Evolutionary conservation across 2,113 vertebrate species (phyloP).

Genomic region (Isichthys henryi): DNA sequence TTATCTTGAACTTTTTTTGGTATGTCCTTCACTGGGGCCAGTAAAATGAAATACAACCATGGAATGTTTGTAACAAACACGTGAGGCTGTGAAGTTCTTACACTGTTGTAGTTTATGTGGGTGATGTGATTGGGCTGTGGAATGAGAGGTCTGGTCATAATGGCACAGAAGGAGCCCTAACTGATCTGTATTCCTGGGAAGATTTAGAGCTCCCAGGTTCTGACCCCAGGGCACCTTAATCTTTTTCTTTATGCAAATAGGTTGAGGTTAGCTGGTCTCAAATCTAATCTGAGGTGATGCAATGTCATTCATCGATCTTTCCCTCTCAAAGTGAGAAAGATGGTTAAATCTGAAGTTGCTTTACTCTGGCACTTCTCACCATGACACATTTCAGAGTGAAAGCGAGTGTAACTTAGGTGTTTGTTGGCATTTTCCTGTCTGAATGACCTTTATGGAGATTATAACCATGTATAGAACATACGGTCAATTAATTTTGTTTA

Average conservation of each 20-base stretch:
- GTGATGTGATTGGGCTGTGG: neutral
- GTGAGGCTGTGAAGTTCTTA: neutral
- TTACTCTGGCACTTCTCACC: neutral
- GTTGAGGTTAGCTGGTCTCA: slow-evolving; percentile 1
- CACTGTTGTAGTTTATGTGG: neutral
- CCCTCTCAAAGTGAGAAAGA: neutral
- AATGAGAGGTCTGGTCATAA: neutral
- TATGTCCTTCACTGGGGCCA: neutral
- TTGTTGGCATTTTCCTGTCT: neutral
- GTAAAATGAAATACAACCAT: neutral
- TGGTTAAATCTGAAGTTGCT: neutral
- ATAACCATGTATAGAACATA: neutral
- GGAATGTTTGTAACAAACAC: neutral
- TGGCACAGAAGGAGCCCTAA: neutral
- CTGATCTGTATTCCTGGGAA: slow-evolving; percentile 1
- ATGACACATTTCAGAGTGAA: neutral
- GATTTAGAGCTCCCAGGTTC: slow-evolving; percentile 2
- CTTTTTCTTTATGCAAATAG: slow-evolving; percentile 8
- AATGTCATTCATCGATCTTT: neutral
- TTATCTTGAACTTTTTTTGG: neutral
- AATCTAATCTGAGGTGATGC: slow-evolving; percentile 5
- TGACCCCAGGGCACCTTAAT: slow-evolving; percentile 6
- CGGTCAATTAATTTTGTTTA: neutral
- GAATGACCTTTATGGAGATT: neutral
- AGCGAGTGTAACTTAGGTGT: neutral